phyloP scores from a whole-genome alignment of 2,113 vertebrate genomes.

The Dolichallabes microphthalmus region DNA sequence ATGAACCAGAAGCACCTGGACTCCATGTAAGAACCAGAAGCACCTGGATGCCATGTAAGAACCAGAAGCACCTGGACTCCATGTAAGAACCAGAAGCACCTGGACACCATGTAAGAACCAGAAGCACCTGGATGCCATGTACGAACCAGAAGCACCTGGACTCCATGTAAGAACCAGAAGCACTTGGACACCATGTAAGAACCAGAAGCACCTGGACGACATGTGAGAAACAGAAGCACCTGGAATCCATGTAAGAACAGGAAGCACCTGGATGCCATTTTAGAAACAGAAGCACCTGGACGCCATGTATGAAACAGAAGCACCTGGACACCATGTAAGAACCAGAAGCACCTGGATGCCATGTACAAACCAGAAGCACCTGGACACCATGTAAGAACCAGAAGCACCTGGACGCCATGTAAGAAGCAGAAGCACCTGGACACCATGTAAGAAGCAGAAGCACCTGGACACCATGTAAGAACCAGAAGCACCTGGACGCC shows the following conservation, averaged over 20 bases:
- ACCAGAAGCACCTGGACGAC: neutral
- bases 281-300: neutral
- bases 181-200: too few species aligned
- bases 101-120: too few species aligned
- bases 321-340: neutral
- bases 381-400: neutral
- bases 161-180: neutral
- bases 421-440: neutral
- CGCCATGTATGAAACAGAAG: neutral
- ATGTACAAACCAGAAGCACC: neutral
- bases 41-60: neutral
- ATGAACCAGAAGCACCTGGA: neutral
- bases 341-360: neutral
- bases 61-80: neutral
- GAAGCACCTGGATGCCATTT: neutral
- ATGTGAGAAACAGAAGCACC: neutral
- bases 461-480: too few species aligned
- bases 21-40: neutral
- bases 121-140: neutral
- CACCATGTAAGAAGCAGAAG: neutral
- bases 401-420: neutral
- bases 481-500: neutral
- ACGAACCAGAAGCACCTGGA: neutral
- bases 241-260: neutral
- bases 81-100: neutral